Percentiles rank a stretch among this genome's conserved stretches.
Evolutionary conservation across 2,888 invertebrate genomes (phyloP).

Genomic region (Caenorhabditis sp.): DNA sequence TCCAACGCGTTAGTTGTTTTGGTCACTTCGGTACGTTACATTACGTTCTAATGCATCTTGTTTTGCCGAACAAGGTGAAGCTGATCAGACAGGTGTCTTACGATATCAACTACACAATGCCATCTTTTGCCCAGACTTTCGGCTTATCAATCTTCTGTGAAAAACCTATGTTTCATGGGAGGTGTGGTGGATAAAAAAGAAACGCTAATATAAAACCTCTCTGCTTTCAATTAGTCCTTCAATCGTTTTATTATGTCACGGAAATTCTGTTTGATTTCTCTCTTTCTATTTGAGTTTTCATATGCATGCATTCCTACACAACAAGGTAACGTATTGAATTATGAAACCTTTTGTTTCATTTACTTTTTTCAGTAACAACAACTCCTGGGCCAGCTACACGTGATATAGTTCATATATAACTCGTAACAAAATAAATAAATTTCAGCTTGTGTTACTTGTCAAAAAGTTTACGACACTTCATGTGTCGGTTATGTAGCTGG

Average conservation of each 20-base stretch:
- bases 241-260: no score
- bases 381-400: background rate
- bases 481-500: slow-evolving; percentile 29
- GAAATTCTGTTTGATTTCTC: background rate
- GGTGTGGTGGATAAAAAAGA: no score
- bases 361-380: background rate
- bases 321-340: slow-evolving; percentile 12
- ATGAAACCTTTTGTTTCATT: no score
- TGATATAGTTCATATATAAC: background rate
- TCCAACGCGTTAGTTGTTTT: no score
- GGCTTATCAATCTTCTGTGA: no score
- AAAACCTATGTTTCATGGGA: no score
- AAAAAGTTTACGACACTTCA: slow-evolving; percentile 20
- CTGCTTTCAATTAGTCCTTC: no score
- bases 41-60: background rate
- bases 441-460: slow-evolving; percentile 27
- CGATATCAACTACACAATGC: background rate
- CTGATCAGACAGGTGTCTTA: background rate
- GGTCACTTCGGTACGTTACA: no score
- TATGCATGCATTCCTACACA: slow-evolving; percentile 32
- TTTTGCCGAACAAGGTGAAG: background rate
- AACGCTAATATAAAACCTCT: no score
- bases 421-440: background rate
- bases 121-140: background rate
- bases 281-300: background rate